Base-by-base conservation (phyloP, 2,888 invertebrate species). In the Brassicogethes aeneus region DNA sequence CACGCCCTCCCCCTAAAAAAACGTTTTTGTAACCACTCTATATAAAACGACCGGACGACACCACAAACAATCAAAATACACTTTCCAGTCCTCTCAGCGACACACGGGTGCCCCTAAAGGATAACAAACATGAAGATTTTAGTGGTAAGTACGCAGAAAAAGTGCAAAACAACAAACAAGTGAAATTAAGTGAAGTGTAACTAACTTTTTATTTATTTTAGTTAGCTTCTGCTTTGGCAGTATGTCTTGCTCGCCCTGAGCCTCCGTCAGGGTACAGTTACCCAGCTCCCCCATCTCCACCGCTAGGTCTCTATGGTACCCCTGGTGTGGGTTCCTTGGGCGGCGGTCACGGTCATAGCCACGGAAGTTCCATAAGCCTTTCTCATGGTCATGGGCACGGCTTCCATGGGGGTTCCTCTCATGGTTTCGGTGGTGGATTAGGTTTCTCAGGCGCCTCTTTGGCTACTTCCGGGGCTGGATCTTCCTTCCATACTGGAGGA, bases 211-310 rank as follows among this genome's bases (percentile, higher is more conserved):
- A 23, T 12, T 5, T 32, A 10, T 32, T 32, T 12, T 13, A 32
- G 32, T 32, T 32, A 32, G 12, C 12, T 13, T 8, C 32, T 5
- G 12, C 14, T 32, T 3, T 32, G 13, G 32, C 13, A 5, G 32
- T 32, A 5, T 5, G 7, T 10, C 10, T 8, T 3, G 32, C 32
- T 12, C 32, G 32, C 32, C 8, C 32, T 12, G 32, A 32, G 14
- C 32, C 32, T 32, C 32, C 32, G 12, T 32, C 32, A 3, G 32
- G 32, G 3, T 32, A 32, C 32, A 32, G 32, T 12, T 32, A 32
- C 32, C 32, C 32, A 32, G 14, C 55, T 40, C 62, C 57, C 16
- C 63, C 63, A 15, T 60, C 61, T 34, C 60, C 59, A 14, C 62
- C 62, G 35, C 56, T 60, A 23, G 58, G 59, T 15, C 57, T 56